Evolutionary conservation across 2,888 invertebrate species (phyloP), one percentile per base, ranked within the genome.

Genomic region (Fissipunctia ypsillon): DNA sequence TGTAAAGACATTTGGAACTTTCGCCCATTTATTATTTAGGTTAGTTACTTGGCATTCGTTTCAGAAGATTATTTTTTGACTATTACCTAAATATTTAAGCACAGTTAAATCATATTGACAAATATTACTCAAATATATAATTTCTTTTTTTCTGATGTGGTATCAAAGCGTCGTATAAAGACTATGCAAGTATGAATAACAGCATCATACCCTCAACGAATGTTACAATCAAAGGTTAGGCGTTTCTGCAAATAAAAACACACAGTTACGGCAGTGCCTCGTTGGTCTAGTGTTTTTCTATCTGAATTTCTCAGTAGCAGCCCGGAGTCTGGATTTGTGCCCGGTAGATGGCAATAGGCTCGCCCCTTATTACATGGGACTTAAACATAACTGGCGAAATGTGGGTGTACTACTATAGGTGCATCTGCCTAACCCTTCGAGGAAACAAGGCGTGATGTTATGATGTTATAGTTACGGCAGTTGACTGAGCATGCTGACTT

Each of bases 1-100:
- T 69, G 70, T 78, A 78, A 73, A 68, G 76, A 73, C 64, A 83
- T 81, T 81, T 71, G 3, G 63, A 78, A 77, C 68, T 76, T 76
- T 59, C 10, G 45, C 6, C 45, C 48, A 73, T 78, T 74, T 71
- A 80, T 73, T 76, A 76, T 73, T 60, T 35, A 63, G 12, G 35
- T 52, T 41, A 35, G 43, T 57, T 68, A 68, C 52, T 76, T 52
- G n/a, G 19, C 14, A 69, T 50, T 75, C 66, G 56, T 57, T 77
- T 28, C 31, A 43, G 14, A 67, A 50, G 4, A 59, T 50, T 61
- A 61, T 78, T 78, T 71, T 63, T 69, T 1, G 28, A 71, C 54
- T 69, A 56, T 61, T 71, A n/a, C 22, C 7, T 35, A 22, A 16
- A 48, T 54, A 52, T 0, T 77, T 52, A 12, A 7, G 41, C 48